A percentile compares a stretch with the other conserved stretches of the same genome.
These are phyloP conservation scores for Melanostoma mellinum DNA, from an alignment of 2,888 invertebrate species.

Conservation along the genomic window DNA sequence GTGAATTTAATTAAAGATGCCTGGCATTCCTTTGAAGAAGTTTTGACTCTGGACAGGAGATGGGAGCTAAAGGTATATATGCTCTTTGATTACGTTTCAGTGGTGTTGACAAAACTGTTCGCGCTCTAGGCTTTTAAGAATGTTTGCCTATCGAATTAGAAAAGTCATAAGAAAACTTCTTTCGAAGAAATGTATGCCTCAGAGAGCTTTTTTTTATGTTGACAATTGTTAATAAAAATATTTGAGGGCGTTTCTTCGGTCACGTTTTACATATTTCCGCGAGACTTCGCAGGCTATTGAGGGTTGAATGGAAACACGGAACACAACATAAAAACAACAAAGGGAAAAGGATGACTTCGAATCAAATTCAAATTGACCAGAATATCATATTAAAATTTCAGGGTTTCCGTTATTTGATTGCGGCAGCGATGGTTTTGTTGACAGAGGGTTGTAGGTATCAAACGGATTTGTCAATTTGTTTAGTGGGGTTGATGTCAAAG, in stretches of 20 bases:
- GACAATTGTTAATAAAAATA: constrained; percentile 64
- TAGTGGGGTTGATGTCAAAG: constrained; percentile 59
- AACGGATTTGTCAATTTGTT: constrained; percentile 46
- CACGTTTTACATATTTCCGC: constrained; percentile 76
- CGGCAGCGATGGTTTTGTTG: constrained; percentile 24
- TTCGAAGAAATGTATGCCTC: constrained; percentile 25
- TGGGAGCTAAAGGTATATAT: background rate
- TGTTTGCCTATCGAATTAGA: constrained; percentile 58
- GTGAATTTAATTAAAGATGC: constrained; percentile 79
- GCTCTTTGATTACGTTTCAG: constrained; percentile 30
- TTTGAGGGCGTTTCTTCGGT: constrained; percentile 55
- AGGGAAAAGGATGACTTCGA: constrained; percentile 11
- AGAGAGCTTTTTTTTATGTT: constrained; percentile 19
- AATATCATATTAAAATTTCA: constrained; percentile 75
- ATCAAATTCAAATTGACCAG: constrained; percentile 77
- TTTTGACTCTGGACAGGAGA: constrained; percentile 52
- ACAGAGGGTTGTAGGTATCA: constrained; percentile 21
- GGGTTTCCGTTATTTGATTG: constrained; percentile 64
- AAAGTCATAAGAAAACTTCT: constrained; percentile 18
- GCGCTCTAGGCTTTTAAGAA: constrained; percentile 47
- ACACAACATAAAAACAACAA: constrained; percentile 21
- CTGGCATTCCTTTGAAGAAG: constrained; percentile 78
- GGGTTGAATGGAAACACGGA: background rate
- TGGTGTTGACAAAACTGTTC: constrained; percentile 68
- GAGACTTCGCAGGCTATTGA: constrained; percentile 75